Percentiles rank a stretch among this genome's conserved stretches.
Evolutionary conservation across 1,140 invertebrate genomes (phyloP).

Genomic region (Eupristina koningsbergeri): DNA sequence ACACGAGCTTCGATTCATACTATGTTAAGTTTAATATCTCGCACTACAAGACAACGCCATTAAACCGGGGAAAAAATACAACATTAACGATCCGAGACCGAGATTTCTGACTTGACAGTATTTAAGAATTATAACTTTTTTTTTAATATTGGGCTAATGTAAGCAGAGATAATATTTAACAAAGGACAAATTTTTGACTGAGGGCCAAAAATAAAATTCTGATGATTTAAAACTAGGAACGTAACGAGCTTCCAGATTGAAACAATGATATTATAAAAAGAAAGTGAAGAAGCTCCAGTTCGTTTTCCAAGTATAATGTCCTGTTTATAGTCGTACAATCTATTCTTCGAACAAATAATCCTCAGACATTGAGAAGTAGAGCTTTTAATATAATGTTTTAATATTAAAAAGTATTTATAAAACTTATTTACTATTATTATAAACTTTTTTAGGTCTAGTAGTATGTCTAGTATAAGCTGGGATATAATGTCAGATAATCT

Average conservation of each 20-base stretch:
- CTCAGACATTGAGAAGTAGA: not conserved
- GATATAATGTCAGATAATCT: not conserved
- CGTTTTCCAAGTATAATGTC: conserved; percentile 44
- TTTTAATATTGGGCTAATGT: not conserved
- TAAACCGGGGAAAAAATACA: conserved; percentile 13
- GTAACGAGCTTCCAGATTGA: not conserved
- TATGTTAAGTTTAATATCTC: conserved; percentile 60
- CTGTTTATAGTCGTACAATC: conserved; percentile 43
- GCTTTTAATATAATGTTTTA: no score
- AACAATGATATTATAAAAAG: conserved; percentile 35
- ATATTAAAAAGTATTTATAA: no score
- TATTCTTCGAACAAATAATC: conserved; percentile 20
- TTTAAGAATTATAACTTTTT: not conserved
- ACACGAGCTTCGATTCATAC: conserved; percentile 53
- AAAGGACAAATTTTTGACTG: no score
- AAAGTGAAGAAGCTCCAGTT: conserved; percentile 26
- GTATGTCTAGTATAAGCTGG: not conserved
- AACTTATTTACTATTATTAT: not conserved
- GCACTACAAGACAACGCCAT: conserved; percentile 35
- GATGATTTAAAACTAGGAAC: not conserved
- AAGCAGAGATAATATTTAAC: not conserved
- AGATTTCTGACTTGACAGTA: conserved; percentile 1
- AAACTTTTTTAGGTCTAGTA: not conserved
- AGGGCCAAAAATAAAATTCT: no score
- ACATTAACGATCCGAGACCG: not conserved